phyloP scores from a whole-genome alignment of 2,797 vertebrate species.

The Euthynnus affinis region DNA sequence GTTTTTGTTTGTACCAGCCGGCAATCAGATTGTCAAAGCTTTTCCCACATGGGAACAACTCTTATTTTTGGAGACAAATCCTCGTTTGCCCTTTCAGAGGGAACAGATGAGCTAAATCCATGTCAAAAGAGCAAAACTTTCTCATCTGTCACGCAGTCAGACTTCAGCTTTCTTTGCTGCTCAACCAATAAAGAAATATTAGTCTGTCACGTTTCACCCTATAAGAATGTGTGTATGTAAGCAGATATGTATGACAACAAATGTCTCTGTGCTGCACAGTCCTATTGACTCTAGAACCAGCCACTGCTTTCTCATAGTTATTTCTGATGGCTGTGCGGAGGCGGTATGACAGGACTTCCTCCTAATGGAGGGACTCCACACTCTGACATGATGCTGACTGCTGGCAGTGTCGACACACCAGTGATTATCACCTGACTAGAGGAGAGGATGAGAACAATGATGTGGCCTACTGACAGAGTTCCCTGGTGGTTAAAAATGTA shows the following conservation, averaged over 20 bases:
- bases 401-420: conserved; percentile 25
- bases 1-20: conserved; percentile 31
- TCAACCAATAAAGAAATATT: not conserved
- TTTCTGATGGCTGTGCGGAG: conserved; percentile 40
- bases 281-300: not conserved
- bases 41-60: conserved; percentile 36
- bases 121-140: conserved; percentile 25
- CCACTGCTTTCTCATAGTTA: conserved; percentile 35
- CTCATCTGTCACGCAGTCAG: not conserved
- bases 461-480: conserved; percentile 34
- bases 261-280: not conserved
- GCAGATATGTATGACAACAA: not conserved
- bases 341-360: conserved; percentile 56
- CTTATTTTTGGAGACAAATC: conserved; percentile 51
- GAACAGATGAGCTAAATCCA: conserved; percentile 35
- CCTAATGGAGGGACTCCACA: conserved; percentile 51
- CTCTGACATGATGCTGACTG: conserved; percentile 51
- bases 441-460: conserved; percentile 19
- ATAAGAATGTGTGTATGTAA: not conserved
- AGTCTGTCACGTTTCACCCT: not conserved
- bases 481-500: not conserved
- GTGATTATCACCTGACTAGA: conserved; percentile 39
- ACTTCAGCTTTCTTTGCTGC: not conserved
- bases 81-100: conserved; percentile 27
- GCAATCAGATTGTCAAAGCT: conserved; percentile 42